Evolutionary conservation across 2,888 invertebrate genomes (phyloP).

Genomic region (Pseudococcus longispinus): DNA sequence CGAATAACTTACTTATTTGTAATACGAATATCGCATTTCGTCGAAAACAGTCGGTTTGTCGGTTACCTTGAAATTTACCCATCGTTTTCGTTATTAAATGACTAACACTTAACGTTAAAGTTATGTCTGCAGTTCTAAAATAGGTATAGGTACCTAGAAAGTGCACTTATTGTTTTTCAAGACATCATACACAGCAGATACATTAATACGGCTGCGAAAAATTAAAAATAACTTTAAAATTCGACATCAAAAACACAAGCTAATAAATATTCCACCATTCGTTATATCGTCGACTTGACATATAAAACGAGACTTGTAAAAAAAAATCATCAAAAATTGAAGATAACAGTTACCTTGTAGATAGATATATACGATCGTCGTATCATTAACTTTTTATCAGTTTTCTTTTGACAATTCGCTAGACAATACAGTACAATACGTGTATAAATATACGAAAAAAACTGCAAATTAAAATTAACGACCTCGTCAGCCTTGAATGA

Average conservation of each 20-base stretch:
- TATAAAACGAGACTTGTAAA: background rate
- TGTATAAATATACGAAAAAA: background rate
- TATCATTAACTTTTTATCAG: slow-evolving; percentile 20
- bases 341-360: slow-evolving; percentile 18
- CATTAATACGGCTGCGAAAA: no score
- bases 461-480: slow-evolving; percentile 23
- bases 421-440: background rate
- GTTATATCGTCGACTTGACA: background rate
- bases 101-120: background rate
- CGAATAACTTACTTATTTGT: background rate
- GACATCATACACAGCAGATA: no score
- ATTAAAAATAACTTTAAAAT: no score
- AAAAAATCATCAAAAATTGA: background rate
- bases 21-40: background rate
- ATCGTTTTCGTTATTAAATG: background rate
- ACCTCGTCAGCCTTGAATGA: slow-evolving; percentile 18
- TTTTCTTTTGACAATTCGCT: slow-evolving; percentile 28
- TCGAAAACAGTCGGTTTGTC: background rate
- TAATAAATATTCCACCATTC: background rate
- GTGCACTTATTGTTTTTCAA: no score
- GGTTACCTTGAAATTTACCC: slow-evolving; percentile 8
- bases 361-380: background rate
- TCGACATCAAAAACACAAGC: background rate
- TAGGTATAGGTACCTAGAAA: no score
- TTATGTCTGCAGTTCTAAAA: no score